Base-by-base conservation (phyloP, 2,888 invertebrate genomes). In the Mechanitis messenoides region DNA sequence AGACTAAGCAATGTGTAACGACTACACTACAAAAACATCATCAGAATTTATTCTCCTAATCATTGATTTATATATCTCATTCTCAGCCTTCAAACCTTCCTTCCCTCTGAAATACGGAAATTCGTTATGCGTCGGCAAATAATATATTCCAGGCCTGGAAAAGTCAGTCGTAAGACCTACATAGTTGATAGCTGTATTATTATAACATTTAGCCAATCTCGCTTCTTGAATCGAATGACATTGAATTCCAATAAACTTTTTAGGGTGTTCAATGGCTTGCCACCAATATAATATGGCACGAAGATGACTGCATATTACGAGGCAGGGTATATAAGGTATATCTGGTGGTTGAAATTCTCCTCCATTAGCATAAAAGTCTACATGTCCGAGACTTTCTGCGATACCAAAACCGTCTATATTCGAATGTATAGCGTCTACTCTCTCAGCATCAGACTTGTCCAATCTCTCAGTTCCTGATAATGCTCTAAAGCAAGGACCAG, bases 361-460 rank as follows among this genome's bases (percentile, higher is more conserved):
- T 0, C 90, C 90, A 28, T 90, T 90, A 0, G 78, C 85, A 47
- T 90, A 90, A 53, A 83, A 81, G 47, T 90, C 90, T 0, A 90
- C 67, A 60, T 89, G 87, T 0, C 88, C 89, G 0, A 88, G 54
- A 0, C 75, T 70, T 58, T 88, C 85, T 0, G 90, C 87, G 3
- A 84, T 87, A 0, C 90, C 90, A 59, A 90, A 90, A 0, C 89
- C 90, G 38, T 90, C 90, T 2, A 90, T 89, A 61, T 90, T 90
- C 0, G 90, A 88, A 45, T 90, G 90, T 0, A 90, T 47, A 0
- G 86, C 71, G 47, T 89, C 88, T 0, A 89, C 87, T 57, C 68
- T 72, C 0, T 74, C 71, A 0, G 79, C 88, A 38, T 89, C 87
- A 0, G 78, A 71, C 1, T 68, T 64, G 3, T 74, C 71, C 0